Conservation (phyloP, 2,113 vertebrate genomes). For the Solea senegalensis region DNA sequence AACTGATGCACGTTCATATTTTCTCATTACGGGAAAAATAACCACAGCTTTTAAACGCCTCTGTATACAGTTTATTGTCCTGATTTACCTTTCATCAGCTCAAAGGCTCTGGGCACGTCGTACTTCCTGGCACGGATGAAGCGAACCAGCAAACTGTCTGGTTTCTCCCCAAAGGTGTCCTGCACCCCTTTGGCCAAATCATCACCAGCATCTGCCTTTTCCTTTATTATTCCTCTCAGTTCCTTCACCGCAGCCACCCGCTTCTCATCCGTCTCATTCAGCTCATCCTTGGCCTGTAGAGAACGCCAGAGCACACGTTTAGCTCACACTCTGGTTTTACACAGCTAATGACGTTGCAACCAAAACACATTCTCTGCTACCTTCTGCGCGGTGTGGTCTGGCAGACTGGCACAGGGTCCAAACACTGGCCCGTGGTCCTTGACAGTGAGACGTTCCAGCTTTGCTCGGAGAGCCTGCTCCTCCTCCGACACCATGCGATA, state of each 20-base stretch:
- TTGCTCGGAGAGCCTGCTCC: conserved; percentile 91
- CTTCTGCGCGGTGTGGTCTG: conserved; percentile 93
- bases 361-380: conserved; percentile 62
- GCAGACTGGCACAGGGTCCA: conserved; percentile 84
- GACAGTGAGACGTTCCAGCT: conserved; percentile 91
- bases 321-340: neutral
- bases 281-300: conserved; percentile 92
- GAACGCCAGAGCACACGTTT: conserved; percentile 4
- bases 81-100: conserved; percentile 90
- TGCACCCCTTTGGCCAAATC: conserved; percentile 86
- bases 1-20: no score
- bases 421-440: conserved; percentile 95
- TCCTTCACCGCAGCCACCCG: conserved; percentile 83
- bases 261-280: conserved; percentile 92
- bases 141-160: conserved; percentile 85
- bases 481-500: conserved; percentile 94
- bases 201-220: conserved; percentile 81
- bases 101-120: conserved; percentile 87
- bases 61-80: neutral
- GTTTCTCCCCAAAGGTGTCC: conserved; percentile 83
- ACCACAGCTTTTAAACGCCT: no score
- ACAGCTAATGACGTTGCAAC: no score
- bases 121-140: conserved; percentile 97
- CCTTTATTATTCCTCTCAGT: conserved; percentile 85
- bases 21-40: no score